phyloP scores from a whole-genome alignment of 2,888 invertebrate species.

The Panopea generosa region DNA sequence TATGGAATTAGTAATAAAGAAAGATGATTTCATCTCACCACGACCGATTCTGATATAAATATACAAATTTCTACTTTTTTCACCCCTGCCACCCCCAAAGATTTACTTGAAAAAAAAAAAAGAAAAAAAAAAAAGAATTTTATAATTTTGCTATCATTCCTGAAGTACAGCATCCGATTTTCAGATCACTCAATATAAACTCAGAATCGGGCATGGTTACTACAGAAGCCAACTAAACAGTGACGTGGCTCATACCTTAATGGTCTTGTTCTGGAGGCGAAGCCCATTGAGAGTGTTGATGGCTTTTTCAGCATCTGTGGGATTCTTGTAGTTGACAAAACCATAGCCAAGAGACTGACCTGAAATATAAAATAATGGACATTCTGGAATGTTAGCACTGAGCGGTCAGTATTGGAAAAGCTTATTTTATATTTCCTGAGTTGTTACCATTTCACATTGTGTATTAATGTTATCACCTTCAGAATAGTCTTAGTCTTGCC shows the following conservation, averaged over 20 bases:
- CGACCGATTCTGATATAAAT: neutral
- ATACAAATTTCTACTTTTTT: neutral
- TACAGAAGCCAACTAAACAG: constrained; percentile 13
- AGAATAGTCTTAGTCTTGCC: too few relatives aligned
- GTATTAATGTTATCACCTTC: too few relatives aligned
- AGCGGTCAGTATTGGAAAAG: too few relatives aligned
- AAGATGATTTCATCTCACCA: constrained; percentile 13
- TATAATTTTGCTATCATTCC: neutral
- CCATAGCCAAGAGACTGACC: constrained; percentile 99
- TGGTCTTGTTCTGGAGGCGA: constrained; percentile 99
- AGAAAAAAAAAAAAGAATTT: neutral
- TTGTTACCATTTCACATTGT: too few relatives aligned
- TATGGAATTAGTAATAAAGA: constrained; percentile 60
- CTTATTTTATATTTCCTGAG: too few relatives aligned
- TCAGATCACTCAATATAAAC: too few relatives aligned
- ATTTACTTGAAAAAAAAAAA: neutral
- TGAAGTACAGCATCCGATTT: too few relatives aligned
- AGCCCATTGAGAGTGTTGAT: constrained; percentile 99
- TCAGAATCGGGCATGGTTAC: constrained; percentile 8
- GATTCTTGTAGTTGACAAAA: constrained; percentile 99
- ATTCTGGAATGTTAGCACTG: too few relatives aligned
- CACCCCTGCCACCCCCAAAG: neutral
- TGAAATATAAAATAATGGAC: constrained; percentile 75
- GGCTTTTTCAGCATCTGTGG: constrained; percentile 99
- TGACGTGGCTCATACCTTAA: constrained; percentile 88